These are phyloP conservation scores for Antheraea yamamai DNA, from an alignment of 2,888 invertebrate genomes.

Conservation along the genomic window DNA sequence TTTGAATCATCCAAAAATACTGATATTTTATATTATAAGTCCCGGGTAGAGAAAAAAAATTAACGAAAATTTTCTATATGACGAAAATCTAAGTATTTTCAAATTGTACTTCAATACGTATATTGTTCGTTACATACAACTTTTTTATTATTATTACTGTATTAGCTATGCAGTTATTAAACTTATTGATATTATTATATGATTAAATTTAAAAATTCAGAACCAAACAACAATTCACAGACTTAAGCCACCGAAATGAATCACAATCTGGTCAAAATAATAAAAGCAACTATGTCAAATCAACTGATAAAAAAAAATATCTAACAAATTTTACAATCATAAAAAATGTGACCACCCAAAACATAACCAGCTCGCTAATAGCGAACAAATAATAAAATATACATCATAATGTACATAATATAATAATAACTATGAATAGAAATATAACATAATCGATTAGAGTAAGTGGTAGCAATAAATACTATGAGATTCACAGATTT, in stretches of 20 bases:
- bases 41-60: conserved; percentile 55
- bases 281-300: conserved; percentile 66
- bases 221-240: conserved; percentile 62
- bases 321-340: conserved; percentile 79
- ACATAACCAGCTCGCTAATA: conserved; percentile 74
- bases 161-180: conserved; percentile 62
- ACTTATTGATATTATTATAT: conserved; percentile 50
- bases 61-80: conserved; percentile 58
- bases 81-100: conserved; percentile 63
- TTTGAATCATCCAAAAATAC: conserved; percentile 75
- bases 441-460: conserved; percentile 78
- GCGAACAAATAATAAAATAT: conserved; percentile 80
- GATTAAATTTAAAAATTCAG: conserved; percentile 56
- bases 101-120: conserved; percentile 82
- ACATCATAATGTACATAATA: conserved; percentile 83
- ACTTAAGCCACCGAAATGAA: conserved; percentile 63
- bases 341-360: conserved; percentile 71
- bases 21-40: conserved; percentile 57
- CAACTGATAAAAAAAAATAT: conserved; percentile 76
- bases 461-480: conserved; percentile 81
- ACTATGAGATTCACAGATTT: conserved; percentile 83
- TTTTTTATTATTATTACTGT: conserved; percentile 61
- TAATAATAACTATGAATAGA: conserved; percentile 78
- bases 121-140: conserved; percentile 70
- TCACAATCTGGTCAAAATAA: conserved; percentile 65